These are phyloP conservation scores for Epirrita christyi DNA, from an alignment of 2,888 invertebrate genomes.

Conservation along the genomic window DNA sequence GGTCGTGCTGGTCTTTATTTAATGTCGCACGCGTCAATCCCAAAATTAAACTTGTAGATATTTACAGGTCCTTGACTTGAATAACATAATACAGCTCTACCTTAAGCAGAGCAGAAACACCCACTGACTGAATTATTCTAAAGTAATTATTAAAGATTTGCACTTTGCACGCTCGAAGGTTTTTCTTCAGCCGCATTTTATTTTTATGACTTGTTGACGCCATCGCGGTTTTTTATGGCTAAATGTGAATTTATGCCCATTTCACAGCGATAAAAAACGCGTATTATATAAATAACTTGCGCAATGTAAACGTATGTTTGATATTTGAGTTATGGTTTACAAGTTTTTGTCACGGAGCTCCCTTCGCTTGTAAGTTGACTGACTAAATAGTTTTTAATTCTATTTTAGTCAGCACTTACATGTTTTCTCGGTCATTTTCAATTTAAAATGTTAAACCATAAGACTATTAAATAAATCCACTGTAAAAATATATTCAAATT, in stretches of 20 bases:
- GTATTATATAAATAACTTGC: conserved; percentile 27
- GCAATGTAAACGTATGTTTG: conserved; percentile 17
- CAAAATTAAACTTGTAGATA: too few relatives aligned
- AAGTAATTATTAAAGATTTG: conserved; percentile 20
- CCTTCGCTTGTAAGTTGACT: background rate
- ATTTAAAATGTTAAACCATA: background rate
- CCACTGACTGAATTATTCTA: conserved; percentile 20
- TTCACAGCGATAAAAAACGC: conserved; percentile 28
- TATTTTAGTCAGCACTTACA: too few relatives aligned
- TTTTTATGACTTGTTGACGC: conserved; percentile 27
- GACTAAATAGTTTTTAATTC: too few relatives aligned
- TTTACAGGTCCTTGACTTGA: too few relatives aligned
- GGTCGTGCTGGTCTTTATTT: too few relatives aligned
- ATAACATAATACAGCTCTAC: background rate
- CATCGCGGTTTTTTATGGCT: conserved; percentile 27
- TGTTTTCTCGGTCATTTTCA: too few relatives aligned
- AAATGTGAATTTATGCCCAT: conserved; percentile 33
- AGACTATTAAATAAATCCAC: conserved; percentile 16
- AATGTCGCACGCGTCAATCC: too few relatives aligned
- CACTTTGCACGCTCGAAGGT: conserved; percentile 19
- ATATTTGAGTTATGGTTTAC: conserved; percentile 10
- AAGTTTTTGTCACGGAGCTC: background rate
- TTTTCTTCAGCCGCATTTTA: conserved; percentile 26
- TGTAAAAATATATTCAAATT: conserved; percentile 19
- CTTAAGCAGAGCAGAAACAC: background rate